Evolutionary conservation across 1,140 invertebrate genomes (phyloP), one percentile per base, ranked within the genome.

Genomic region (Stenopsyche tienmushanensis): DNA sequence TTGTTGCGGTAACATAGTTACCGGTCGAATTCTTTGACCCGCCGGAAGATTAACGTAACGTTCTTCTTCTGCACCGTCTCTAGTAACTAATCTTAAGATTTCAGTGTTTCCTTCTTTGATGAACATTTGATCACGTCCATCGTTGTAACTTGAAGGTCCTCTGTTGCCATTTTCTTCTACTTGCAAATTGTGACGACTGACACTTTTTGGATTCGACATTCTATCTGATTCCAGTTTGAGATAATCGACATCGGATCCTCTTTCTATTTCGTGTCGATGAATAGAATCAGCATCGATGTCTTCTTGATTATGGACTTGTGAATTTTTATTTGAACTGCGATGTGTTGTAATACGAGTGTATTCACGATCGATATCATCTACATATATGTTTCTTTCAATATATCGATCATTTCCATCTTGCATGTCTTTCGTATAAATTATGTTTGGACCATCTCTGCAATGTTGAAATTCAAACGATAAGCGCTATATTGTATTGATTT

Each of bases 41-140:
- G 79, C 67, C 15, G 84, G 81, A n/a, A 84, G 73, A 71, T 84
- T 84, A 7, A 85, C 83, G 67, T 85, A 82, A 29, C 83, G 78
- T 71, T 84, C 84, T 78, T 83, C 80, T 67, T 88, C 86, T 64
- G 83, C 82, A 64, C 85, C 82, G 9, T 88, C 89, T 72, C 90
- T 81, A 0, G 90, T 91, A 23, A 91, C 86, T n/a, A 93, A 76
- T 66, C 90, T 80, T 44, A 93, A 76, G 52, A 93, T 90, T 79
- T 92, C 91, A 0, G 90, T 87, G 71, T 91, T 90, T 0, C 90
- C 91, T 72, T 92, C 90, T 71, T 90, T 85, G 20, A 90, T 90
- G 72, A 89, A 92, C 70, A 86, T 84, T 70, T 89, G 87, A 69
- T 91, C 88, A 34, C 88, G 77, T 17, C 80, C 82, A 21, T 80